phyloP scores from a whole-genome alignment of 2,113 vertebrate species.

The Thunnus thynnus region DNA sequence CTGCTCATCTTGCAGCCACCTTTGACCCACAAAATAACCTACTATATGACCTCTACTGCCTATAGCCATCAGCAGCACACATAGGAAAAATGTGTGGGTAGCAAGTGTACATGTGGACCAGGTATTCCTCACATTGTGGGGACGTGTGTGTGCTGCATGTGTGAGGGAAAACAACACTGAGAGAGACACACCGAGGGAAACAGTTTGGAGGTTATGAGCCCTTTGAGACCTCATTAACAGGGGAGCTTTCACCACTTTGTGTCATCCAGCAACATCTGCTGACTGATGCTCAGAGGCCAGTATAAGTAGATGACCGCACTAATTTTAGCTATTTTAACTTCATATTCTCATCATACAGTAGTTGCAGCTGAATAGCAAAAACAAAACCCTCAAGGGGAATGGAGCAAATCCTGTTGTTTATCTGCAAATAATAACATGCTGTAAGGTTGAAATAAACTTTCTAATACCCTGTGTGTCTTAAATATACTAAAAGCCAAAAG shows the following conservation, averaged over 20 bases:
- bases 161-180: slow-evolving; percentile 21
- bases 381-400: background rate
- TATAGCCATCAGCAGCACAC: slow-evolving; percentile 42
- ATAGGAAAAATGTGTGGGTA: slow-evolving; percentile 54
- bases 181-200: slow-evolving; percentile 22
- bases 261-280: slow-evolving; percentile 59
- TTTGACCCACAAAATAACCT: slow-evolving; percentile 58
- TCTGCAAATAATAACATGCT: background rate
- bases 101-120: slow-evolving; percentile 13
- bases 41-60: slow-evolving; percentile 41
- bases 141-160: background rate
- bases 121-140: too few relatives aligned
- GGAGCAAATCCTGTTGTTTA: background rate
- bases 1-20: slow-evolving; percentile 39
- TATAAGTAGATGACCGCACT: background rate
- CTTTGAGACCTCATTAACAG: slow-evolving; percentile 87
- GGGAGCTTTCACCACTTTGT: slow-evolving; percentile 74
- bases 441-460: background rate
- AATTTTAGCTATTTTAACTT: slow-evolving; percentile 12
- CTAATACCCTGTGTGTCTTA: background rate
- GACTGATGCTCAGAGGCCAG: slow-evolving; percentile 42
- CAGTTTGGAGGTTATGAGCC: slow-evolving; percentile 65
- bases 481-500: background rate
- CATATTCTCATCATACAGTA: background rate
- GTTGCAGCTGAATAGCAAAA: slow-evolving; percentile 14